A percentile compares a stretch with the other conserved stretches of the same genome.
Evolutionary conservation across 2,888 invertebrate species (phyloP).

Genomic region (Dicyrtomina minuta): DNA sequence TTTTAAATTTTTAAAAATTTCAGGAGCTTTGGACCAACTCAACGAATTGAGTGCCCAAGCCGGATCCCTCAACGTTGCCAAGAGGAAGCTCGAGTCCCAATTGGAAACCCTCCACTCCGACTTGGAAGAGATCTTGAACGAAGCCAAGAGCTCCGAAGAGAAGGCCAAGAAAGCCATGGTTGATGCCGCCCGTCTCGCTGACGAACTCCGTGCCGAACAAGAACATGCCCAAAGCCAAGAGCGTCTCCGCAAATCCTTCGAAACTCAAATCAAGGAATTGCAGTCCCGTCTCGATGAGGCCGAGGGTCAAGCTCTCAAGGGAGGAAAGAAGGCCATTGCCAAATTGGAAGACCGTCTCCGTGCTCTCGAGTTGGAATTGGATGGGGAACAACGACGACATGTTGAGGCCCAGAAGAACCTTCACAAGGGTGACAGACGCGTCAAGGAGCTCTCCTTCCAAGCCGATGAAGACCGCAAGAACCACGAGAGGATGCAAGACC

Average conservation of each 20-base stretch:
- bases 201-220: constrained; percentile 98
- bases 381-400: constrained; percentile 94
- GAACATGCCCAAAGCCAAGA: constrained; percentile 98
- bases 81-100: constrained; percentile 99
- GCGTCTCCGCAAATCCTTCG: constrained; percentile 96
- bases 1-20: too few species aligned
- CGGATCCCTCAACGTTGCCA: constrained; percentile 91
- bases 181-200: constrained; percentile 96
- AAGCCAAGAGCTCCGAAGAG: constrained; percentile 98
- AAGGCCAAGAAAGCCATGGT: constrained; percentile 98
- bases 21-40: constrained; percentile 95
- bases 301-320: constrained; percentile 95
- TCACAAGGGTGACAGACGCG: constrained; percentile 94
- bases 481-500: constrained; percentile 98
- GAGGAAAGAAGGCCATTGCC: constrained; percentile 98
- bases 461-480: constrained; percentile 99
- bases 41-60: constrained; percentile 94
- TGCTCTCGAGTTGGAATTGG: constrained; percentile 94
- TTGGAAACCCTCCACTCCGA: constrained; percentile 97
- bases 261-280: constrained; percentile 97
- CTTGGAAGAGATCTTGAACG: constrained; percentile 96
- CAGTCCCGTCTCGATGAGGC: constrained; percentile 95
- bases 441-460: constrained; percentile 97
- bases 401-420: constrained; percentile 98
- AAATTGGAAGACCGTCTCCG: constrained; percentile 96